Base-by-base conservation (phyloP, 1,140 invertebrate species). In the Pentalonia nigronervosa region DNA sequence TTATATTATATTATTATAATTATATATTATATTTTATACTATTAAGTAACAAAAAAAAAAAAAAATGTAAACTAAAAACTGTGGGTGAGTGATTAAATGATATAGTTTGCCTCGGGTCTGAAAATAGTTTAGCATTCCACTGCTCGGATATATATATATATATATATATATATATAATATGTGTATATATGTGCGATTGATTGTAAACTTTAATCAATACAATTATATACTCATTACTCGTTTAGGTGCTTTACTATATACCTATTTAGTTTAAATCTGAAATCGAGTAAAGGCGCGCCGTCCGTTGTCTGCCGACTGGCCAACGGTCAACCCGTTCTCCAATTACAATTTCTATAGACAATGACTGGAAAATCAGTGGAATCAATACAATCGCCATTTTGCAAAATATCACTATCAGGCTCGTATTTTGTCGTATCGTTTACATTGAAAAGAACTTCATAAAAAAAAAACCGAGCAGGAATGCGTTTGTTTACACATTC, bases 401-500 rank as follows among this genome's bases (percentile, higher is more conserved):
- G 41, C 14, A 76, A 76, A 34, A 76, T 76, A 76, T 76, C 60
- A 76, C 60, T 86, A 86, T 86, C 41, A 41, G 9, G 25, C n/a
- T 30, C 3, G 45, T 47, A 30, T 86, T 50, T 41, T 60, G 50
- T 60, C 88, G 2, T 90, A 60, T 90, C 53, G 56, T 90, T 90
- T 48, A 14, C 56, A 21, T 11, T 20, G 30, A 67, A 67, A 48
- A 90, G 36, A 90, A 90, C 36, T 45, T 67, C 53, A 90, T 67
- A n/a, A 67, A 90, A 90, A 88, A 53, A 90, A 60, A 67, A 17
- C 89, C 36, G 6, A 90, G n/a, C n/a, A n/a, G 25, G 36, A 45
- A 90, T 60, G 56, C 89, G 89, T 45, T 90, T 90, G 53, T 67
- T 60, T 90, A 45, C 56, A 90, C 56, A 20, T 89, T 89, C 30